phyloP scores from a whole-genome alignment of 2,797 vertebrate species.

The Merluccius polli region DNA sequence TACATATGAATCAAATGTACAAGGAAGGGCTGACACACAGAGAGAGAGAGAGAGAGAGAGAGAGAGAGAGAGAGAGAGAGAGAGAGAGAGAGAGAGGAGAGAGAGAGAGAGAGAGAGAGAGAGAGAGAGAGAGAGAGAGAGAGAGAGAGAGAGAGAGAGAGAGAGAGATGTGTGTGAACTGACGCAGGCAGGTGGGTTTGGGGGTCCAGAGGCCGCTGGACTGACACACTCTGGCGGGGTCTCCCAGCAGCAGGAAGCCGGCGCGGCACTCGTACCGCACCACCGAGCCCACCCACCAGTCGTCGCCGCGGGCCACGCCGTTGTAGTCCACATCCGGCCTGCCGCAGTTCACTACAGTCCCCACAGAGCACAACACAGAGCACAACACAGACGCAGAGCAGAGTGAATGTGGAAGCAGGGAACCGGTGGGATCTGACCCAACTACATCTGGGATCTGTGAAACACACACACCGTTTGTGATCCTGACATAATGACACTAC shows the following conservation, averaged over 20 bases:
- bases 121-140: too few relatives aligned
- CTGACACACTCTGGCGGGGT: slow-evolving; percentile 71
- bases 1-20: too few relatives aligned
- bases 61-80: too few relatives aligned
- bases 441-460: too few relatives aligned
- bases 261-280: slow-evolving; percentile 76
- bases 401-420: background rate
- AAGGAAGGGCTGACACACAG: too few relatives aligned
- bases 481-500: too few relatives aligned
- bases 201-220: slow-evolving; percentile 74
- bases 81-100: too few relatives aligned
- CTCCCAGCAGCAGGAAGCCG: slow-evolving; percentile 78
- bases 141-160: too few relatives aligned
- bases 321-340: slow-evolving; percentile 76
- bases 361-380: background rate
- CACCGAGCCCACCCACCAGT: slow-evolving; percentile 84
- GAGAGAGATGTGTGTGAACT: slow-evolving; percentile 61
- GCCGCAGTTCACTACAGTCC: slow-evolving; percentile 78
- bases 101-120: too few relatives aligned
- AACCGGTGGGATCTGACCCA: background rate
- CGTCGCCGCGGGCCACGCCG: slow-evolving; percentile 69
- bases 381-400: slow-evolving; percentile 3
- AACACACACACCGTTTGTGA: too few relatives aligned
- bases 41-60: too few relatives aligned
- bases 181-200: slow-evolving; percentile 77